Evolutionary conservation across 2,113 vertebrate genomes (phyloP).

Genomic region (Pyxicephalus adspersus): DNA sequence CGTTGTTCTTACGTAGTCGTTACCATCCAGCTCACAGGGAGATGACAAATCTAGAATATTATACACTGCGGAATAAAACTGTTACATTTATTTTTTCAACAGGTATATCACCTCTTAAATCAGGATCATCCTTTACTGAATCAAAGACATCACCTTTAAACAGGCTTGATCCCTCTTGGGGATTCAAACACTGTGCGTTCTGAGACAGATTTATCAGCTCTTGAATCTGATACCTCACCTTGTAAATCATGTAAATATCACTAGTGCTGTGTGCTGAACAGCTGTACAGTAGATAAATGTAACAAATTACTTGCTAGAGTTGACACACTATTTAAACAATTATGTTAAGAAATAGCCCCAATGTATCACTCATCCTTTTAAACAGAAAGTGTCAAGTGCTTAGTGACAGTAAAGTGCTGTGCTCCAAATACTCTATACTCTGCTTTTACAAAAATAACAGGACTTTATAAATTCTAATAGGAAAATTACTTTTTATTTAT

Average conservation of each 20-base stretch:
- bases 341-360: constrained; percentile 66
- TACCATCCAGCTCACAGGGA: not conserved
- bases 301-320: constrained; percentile 74
- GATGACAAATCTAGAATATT: constrained; percentile 35
- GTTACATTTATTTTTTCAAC: constrained; percentile 40
- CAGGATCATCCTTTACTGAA: constrained; percentile 75
- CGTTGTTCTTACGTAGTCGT: constrained; percentile 15
- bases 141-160: constrained; percentile 75
- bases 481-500: no score
- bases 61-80: constrained; percentile 28
- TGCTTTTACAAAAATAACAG: no score
- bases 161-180: constrained; percentile 67
- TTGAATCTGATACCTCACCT: constrained; percentile 74
- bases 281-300: constrained; percentile 70
- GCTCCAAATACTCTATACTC: not conserved
- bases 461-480: no score
- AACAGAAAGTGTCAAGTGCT: constrained; percentile 14
- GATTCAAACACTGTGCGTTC: constrained; percentile 73
- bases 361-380: constrained; percentile 64
- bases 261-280: constrained; percentile 67
- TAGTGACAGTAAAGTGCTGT: not conserved
- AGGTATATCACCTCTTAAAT: constrained; percentile 80
- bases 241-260: constrained; percentile 79
- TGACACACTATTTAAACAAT: constrained; percentile 74
- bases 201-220: constrained; percentile 75